Conservation (phyloP, 1,140 invertebrate species). For the Eumaeus atala region DNA sequence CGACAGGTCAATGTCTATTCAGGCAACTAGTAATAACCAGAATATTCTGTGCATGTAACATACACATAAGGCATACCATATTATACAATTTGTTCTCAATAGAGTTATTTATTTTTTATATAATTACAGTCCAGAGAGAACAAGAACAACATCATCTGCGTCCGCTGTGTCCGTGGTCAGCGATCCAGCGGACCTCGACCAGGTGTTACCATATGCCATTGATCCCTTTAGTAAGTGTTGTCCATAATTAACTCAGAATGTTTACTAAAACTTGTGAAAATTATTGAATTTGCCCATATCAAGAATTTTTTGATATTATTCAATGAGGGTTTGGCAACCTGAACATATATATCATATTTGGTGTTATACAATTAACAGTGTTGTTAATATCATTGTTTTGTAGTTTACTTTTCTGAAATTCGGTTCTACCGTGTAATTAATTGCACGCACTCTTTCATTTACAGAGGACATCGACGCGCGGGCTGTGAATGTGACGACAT, state of each 20-base stretch:
- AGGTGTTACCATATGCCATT: conserved; percentile 31
- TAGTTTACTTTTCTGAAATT: no score
- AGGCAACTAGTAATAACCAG: no score
- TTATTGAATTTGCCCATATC: no score
- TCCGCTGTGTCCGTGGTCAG: conserved; percentile 68
- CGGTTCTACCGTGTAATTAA: background rate
- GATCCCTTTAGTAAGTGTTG: conserved; percentile 64
- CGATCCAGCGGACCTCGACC: conserved; percentile 48
- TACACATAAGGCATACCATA: background rate
- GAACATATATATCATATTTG: no score
- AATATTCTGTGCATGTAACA: background rate
- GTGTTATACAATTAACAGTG: no score
- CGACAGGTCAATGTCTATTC: no score
- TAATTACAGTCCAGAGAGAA: conserved; percentile 55
- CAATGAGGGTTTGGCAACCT: no score
- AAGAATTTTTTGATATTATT: no score
- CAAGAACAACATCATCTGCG: conserved; percentile 60
- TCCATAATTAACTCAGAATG: conserved; percentile 1
- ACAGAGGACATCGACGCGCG: conserved; percentile 63
- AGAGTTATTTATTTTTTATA: conserved; percentile 1
- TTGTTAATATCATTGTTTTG: no score
- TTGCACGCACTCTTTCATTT: conserved; percentile 13
- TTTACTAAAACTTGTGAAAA: no score
- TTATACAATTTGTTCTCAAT: no score
- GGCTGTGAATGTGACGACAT: conserved; percentile 44